phyloP scores from a whole-genome alignment of 2,113 vertebrate genomes.

The Orthochromis indermauri region DNA sequence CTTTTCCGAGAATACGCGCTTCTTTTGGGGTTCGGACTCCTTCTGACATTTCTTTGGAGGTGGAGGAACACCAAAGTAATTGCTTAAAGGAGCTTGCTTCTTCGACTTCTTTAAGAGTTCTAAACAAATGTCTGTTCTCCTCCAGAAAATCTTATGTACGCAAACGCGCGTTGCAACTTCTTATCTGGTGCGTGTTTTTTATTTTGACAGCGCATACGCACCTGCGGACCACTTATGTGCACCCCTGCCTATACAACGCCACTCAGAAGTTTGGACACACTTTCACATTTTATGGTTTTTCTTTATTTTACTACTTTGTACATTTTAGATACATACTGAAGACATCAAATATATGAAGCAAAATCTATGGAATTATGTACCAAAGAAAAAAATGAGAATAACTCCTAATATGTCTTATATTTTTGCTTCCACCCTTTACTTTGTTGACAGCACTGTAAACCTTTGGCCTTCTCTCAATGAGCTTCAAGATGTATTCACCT shows the following conservation, averaged over 20 bases:
- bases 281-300: not conserved
- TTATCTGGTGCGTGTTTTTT: accelerated
- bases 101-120: not conserved
- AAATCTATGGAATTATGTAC: not conserved
- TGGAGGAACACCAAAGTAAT: not conserved
- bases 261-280: not conserved
- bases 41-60: not conserved
- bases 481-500: not conserved
- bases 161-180: accelerated
- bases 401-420: not conserved
- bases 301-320: not conserved
- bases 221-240: not conserved
- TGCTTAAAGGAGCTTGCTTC: accelerated
- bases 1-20: accelerated
- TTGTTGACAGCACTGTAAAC: not conserved
- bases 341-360: not conserved
- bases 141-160: not conserved
- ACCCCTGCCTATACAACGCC: not conserved
- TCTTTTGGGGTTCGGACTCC: accelerated
- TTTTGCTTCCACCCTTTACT: not conserved
- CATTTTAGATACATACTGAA: not conserved
- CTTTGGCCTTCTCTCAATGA: not conserved
- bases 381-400: not conserved
- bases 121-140: accelerated
- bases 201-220: not conserved